Evolutionary conservation across 2,888 invertebrate genomes (phyloP).

Genomic region (Subacronicta megacephala): DNA sequence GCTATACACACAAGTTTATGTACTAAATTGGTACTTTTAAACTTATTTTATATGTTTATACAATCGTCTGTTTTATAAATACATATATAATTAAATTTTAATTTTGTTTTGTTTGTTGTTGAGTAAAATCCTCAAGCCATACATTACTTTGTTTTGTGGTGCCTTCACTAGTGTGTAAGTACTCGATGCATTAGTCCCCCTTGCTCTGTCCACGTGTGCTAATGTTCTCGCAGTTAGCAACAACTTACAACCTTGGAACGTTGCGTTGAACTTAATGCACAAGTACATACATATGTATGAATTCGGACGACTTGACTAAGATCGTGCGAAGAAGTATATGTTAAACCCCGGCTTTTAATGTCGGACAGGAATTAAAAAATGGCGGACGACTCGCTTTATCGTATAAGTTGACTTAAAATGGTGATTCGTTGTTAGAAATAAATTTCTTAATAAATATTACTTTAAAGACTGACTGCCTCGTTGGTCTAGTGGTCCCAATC

Average conservation of each 20-base stretch:
- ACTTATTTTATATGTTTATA: too few relatives aligned
- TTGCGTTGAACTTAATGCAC: slow-evolving; percentile 65
- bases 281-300: slow-evolving; percentile 64
- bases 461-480: too few relatives aligned
- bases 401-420: slow-evolving; percentile 7
- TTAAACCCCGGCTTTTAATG: slow-evolving; percentile 46
- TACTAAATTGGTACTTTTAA: too few relatives aligned
- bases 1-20: too few relatives aligned
- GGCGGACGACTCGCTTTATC: slow-evolving; percentile 26
- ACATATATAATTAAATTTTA: too few relatives aligned
- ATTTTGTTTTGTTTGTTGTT: too few relatives aligned
- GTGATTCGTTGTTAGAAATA: background rate
- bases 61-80: too few relatives aligned
- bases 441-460: background rate
- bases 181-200: background rate
- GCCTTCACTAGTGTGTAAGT: too few relatives aligned
- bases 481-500: too few relatives aligned
- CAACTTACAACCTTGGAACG: slow-evolving; percentile 61
- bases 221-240: slow-evolving; percentile 43
- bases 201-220: slow-evolving; percentile 36
- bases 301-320: slow-evolving; percentile 53
- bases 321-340: slow-evolving; percentile 47
- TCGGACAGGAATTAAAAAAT: slow-evolving; percentile 44
- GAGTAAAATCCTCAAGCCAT: too few relatives aligned
- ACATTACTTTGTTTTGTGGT: too few relatives aligned